Evolutionary conservation across 2,113 vertebrate species (phyloP), one percentile per base, ranked within the genome.

Genomic region (Nannospalax galili): DNA sequence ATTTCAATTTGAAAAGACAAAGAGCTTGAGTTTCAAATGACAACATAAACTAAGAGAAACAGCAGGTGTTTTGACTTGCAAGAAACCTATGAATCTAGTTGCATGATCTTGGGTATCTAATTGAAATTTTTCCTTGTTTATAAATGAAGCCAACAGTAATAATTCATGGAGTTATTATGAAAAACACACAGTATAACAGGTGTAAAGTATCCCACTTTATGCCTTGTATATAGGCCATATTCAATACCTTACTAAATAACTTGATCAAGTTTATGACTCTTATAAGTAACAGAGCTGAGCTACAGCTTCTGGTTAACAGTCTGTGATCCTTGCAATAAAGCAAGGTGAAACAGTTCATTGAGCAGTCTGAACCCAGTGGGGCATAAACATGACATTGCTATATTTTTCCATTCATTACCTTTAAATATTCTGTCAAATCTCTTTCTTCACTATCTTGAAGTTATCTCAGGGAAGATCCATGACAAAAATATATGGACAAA

Each of bases 261-360:
- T 90, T 94, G 60, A 85, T 74, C 82, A 94, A 81, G 70, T 91
- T 64, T 92, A 82, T 91, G 73, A 75, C 92, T 96, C 82, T 72
- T 86, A 0, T 84, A 74, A 78, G 78, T 62, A 70, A 40, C 60
- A 70, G 28, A 82, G 56, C n/a, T 8, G 4, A 32, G 58, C 42
- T 65, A 26, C 32, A 84, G n/a, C 28, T 56, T 94, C 75, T 77
- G 64, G 19, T 67, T 96, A 62, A 69, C 19, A 88, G 15, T 79
- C 85, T 93, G 28, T 35, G 78, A 74, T 88, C 20, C 64, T 95
- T 79, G 52, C n/a, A 58, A 60, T 74, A 73, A 0, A 90, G 64
- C 32, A 93, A 89, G 56, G 87, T 24, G 62, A 40, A 84, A 70
- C 32, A 77, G 67, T 75, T 93, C 77, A 70, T 0, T 24, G 81